phyloP scores from a whole-genome alignment of 2,888 invertebrate genomes.

The Fragum whitleyi region DNA sequence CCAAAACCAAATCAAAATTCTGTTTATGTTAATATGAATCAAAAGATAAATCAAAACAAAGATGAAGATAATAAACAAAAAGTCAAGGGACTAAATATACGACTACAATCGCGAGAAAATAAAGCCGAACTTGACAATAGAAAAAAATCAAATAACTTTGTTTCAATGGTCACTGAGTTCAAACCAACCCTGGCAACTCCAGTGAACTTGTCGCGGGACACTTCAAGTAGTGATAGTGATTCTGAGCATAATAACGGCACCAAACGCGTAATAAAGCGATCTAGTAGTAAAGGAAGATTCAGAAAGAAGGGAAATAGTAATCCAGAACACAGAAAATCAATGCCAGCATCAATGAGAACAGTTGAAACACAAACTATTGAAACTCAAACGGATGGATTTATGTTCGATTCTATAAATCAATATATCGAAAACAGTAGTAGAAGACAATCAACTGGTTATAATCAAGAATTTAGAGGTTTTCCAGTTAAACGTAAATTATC shows the following conservation, averaged over 20 bases:
- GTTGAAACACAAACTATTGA: conserved; percentile 72
- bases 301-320: conserved; percentile 46
- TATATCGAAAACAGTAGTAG: not conserved
- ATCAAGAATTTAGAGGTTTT: conserved; percentile 54
- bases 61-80: conserved; percentile 27
- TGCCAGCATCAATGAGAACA: conserved; percentile 68
- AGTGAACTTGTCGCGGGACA: conserved; percentile 30
- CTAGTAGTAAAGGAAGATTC: conserved; percentile 55
- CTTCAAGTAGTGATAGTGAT: conserved; percentile 41
- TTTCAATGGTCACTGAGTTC: conserved; percentile 55
- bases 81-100: conserved; percentile 48
- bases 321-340: conserved; percentile 71
- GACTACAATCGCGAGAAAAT: conserved; percentile 43
- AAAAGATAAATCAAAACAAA: conserved; percentile 12
- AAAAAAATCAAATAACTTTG: conserved; percentile 29
- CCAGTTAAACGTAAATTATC: conserved; percentile 66
- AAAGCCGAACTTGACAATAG: not conserved
- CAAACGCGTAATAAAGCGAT: conserved; percentile 2
- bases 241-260: not conserved
- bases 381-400: conserved; percentile 62
- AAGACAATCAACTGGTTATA: conserved; percentile 28
- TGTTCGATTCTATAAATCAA: not conserved
- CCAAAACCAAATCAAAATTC: conserved; percentile 46
- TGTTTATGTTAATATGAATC: conserved; percentile 47
- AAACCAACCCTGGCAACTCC: conserved; percentile 46